Evolutionary conservation across 2,888 invertebrate genomes (phyloP).

Genomic region (Dynastes hyllus): DNA sequence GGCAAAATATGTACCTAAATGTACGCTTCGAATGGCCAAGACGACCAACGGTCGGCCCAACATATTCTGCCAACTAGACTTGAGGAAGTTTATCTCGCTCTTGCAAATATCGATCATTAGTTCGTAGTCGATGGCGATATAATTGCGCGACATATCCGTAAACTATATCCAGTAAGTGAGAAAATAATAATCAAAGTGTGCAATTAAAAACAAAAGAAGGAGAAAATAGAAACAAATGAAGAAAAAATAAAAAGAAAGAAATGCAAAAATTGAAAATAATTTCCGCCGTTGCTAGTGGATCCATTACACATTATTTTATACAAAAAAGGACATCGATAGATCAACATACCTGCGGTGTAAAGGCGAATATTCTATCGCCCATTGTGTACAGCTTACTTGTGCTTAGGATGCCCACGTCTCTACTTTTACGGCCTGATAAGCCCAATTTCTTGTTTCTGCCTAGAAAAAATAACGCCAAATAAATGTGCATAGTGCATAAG

Average conservation of each 20-base stretch:
- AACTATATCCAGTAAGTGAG: slow-evolving; percentile 79
- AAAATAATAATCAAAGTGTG: slow-evolving; percentile 78
- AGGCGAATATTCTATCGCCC: slow-evolving; percentile 96
- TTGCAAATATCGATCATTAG: slow-evolving; percentile 98
- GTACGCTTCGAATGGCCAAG: slow-evolving; percentile 89
- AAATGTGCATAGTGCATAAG: slow-evolving; percentile 36
- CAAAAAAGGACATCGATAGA: slow-evolving; percentile 3
- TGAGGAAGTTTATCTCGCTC: slow-evolving; percentile 97
- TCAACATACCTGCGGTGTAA: slow-evolving; percentile 94
- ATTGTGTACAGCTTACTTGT: slow-evolving; percentile 98
- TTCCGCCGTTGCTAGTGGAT: background rate
- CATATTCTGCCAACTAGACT: slow-evolving; percentile 98
- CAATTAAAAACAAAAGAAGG: slow-evolving; percentile 49
- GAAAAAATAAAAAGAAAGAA: background rate
- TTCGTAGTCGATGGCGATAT: slow-evolving; percentile 98
- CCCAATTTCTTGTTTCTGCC: slow-evolving; percentile 95
- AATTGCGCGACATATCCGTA: slow-evolving; percentile 98
- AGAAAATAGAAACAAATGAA: slow-evolving; percentile 51
- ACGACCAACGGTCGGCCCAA: slow-evolving; percentile 97
- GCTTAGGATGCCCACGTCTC: slow-evolving; percentile 97
- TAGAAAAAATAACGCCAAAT: slow-evolving; percentile 67
- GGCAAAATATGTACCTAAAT: slow-evolving; percentile 81
- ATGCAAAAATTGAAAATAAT: background rate
- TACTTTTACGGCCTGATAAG: slow-evolving; percentile 94
- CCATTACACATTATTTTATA: background rate